Base-by-base conservation (phyloP, 1,140 invertebrate species). In the Marisa cornuarietis region DNA sequence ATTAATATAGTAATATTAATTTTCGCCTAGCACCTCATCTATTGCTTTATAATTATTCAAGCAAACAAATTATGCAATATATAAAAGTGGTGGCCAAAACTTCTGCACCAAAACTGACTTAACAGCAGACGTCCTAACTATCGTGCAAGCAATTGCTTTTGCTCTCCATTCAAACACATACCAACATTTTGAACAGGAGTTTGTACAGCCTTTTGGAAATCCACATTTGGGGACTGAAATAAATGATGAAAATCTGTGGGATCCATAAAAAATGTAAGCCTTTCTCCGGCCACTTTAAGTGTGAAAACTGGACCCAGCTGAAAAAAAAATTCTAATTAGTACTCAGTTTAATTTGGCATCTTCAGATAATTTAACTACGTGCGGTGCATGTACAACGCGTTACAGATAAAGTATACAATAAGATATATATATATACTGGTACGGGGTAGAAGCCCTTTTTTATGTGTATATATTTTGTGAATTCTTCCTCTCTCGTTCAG, bases 141-240 rank as follows among this genome's bases (percentile, higher is more conserved):
- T 42, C 31, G 31, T 42, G 2, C 31, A 42, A 42, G 6, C 31
- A 42, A 72, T n/a, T 24, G 20, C 31, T 68, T 68, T 42, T 68
- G 66, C 20, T 65, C 63, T 65, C 7, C 22, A 68, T 24, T 68
- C n/a, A 24, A 65, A 65, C 31, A 68, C 66, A 68, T 82, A 84
- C 85, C 86, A 78, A 87, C 78, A 66, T 83, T 83, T 51, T 86
- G 79, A 2, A 88, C 87, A 58, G 85, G 81, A 51, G 75, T 73
- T 69, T 87, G 85, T 11, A 89, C 87, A 72, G 87, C 87, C 80
- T 82, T 81, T 71, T 88, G 85, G 79, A 89, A 89, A 77, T 87
- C 86, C 31, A 88, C 81, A 81, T 83, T 71, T 26, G 78, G 13
- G 16, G 86, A 88, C 51, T 84, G 76, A 72, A 89, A 88, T 76